A percentile compares a stretch with the other conserved stretches of the same genome.
phyloP scores from a whole-genome alignment of 2,888 invertebrate genomes.

The Salticus scenicus region DNA sequence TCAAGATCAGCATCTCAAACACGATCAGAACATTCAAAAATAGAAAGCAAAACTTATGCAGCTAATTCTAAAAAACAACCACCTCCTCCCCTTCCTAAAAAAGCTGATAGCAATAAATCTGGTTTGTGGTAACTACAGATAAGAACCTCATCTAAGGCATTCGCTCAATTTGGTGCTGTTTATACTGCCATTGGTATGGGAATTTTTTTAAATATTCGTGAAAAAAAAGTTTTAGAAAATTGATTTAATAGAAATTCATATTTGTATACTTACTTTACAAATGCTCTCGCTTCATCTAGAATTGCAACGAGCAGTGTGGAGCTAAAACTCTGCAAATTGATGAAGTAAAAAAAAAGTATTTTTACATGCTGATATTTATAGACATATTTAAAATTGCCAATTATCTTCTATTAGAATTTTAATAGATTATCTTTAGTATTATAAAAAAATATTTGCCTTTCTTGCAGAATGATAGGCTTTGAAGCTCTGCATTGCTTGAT shows the following conservation, averaged over 20 bases:
- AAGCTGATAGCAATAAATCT: conserved; percentile 88
- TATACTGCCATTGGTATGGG: conserved; percentile 29
- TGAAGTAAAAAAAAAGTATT: neutral
- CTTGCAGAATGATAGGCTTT: conserved; percentile 2
- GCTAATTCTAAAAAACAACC: conserved; percentile 82
- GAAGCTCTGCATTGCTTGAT: neutral
- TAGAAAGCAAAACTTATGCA: conserved; percentile 9
- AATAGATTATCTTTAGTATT: neutral
- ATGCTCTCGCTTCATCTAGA: neutral
- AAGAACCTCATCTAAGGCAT: neutral
- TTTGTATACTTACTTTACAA: neutral
- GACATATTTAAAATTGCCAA: neutral
- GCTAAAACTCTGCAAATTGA: neutral
- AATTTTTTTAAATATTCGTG: conserved; percentile 1
- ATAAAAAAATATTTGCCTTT: neutral
- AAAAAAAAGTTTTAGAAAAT: neutral
- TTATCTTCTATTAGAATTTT: neutral
- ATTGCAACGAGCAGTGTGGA: neutral
- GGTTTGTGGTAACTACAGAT: conserved; percentile 48
- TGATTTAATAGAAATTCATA: neutral
- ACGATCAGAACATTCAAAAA: conserved; percentile 25
- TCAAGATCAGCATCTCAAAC: conserved; percentile 35
- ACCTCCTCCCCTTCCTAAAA: conserved; percentile 87
- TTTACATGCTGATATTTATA: neutral
- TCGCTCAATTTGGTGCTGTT: conserved; percentile 67